Evolutionary conservation across 2,113 vertebrate species (phyloP), one percentile per base, ranked within the genome.

Genomic region (Channa argus): DNA sequence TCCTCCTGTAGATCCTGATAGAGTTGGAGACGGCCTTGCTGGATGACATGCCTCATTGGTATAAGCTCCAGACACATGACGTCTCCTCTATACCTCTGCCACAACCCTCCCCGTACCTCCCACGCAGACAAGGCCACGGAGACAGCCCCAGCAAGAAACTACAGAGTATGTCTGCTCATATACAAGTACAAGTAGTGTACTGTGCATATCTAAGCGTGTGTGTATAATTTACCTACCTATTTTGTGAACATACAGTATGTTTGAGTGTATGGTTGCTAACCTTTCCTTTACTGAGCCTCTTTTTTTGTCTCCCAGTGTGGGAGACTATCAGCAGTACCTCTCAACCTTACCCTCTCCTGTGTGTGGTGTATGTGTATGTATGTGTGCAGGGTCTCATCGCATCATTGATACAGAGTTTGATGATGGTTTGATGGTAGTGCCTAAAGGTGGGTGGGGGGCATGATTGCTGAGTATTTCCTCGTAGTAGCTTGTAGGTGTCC

Each of bases 381-480:
- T 61, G 82, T 82, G 73, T 94, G 79, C 96, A 99, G 98, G 97
- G 95, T 99, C 98, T 91, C 97, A 97, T 91, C 96, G 97, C 94
- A 96, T 99, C 97, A 97, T 95, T 97, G 97, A 99, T 92, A 96
- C 96, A 96, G 98, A 99, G 95, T 96, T 97, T 96, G 97, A 99
- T 96, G 97, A 98, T 96, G 97, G 95, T 95, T 97, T 98, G 95
- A 94, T 96, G 93, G 95, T 97, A 93, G 95, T 96, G 90, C 93
- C 94, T 93, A 94, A 96, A 98, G 97, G 97, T 99, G 96, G 95
- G 97, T 98, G 95, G 94, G 93, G 91, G 94, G 90, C 94, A 95
- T 95, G 95, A 89, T 91, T 91, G 83, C 88, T 85, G 89, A 91
- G 45, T 34, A 34, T 71, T 53, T 63, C 0, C 46, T 63, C 51